Base-by-base conservation (phyloP, 2,113 vertebrate genomes). In the Oceanodroma tethys region DNA sequence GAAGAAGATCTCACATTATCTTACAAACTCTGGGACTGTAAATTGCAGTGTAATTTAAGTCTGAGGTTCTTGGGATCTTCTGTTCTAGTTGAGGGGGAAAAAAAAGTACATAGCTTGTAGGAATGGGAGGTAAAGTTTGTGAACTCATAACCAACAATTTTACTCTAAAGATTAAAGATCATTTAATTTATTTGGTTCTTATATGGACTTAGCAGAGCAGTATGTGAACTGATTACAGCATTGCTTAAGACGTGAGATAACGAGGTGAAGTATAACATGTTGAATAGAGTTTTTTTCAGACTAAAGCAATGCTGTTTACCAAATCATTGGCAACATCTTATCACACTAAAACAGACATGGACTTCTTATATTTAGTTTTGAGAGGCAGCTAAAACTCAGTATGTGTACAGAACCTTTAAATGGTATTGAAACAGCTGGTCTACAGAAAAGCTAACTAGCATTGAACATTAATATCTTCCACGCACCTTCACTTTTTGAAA, bases 291-390 rank as follows among this genome's bases (percentile, higher is more conserved):
- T 75, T 65, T 81, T 92, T 92, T 81, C 48, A 52, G 56, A 52
- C 59, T 65, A 73, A 84, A 81, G 74, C 65, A 91, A 27, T 56
- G 20, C 36, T 85, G 29, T 95, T 96, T 95, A 93, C 43, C 18
- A 87, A 96, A 95, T 95, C 65, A 59, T 10, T 88, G 58, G 23
- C n/a, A 65, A 59, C 38, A 86, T 95, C 94, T 98, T 97, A 97
- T 97, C 96, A 75, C 45, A 48, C 38, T 66, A 80, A 95, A 98
- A 52, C 95, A 97, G 94, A 74, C 63, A 81, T 40, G 47, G 65
- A 67, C 68, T 96, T 91, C 65, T 88, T 76, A 80, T 40, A 82
- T 76, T 90, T 72, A 63, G 40, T 91, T 97, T 95, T 95, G 90
- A 97, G 94, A 92, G 60, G 38, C 34, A 85, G 47, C 78, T 93